Evolutionary conservation across 2,888 invertebrate species (phyloP), one percentile per base, ranked within the genome.

Genomic region (Dicyrtomina minuta): DNA sequence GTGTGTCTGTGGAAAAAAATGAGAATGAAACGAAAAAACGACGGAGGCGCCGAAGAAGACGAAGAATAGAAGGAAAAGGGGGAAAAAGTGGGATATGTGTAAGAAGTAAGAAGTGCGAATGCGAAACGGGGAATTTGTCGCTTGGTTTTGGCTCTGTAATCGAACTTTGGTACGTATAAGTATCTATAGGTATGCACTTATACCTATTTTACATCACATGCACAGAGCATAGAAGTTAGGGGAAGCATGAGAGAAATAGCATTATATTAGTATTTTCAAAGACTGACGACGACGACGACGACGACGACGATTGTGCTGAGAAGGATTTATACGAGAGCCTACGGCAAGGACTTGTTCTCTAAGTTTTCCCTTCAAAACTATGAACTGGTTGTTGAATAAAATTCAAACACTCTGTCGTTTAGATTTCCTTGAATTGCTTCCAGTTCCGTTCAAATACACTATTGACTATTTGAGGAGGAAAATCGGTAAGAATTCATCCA

Each of bases 381-480:
- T 58, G 55, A 55, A 41, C 58, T 58, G 33, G 33, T 33, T 33
- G 33, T 33, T 33, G 41, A 33, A 58, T 58, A 58, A 58, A 58
- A 41, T 27, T 5, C 17, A 17, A 41, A 17, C 8, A 2, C 20
- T 5, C 53, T 20, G 53, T 26, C 46, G 44, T 60, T 43, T 60
- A 60, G 26, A 22, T 44, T 59, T 26, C 41, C 41, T 58, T 33
- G 39, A 58, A 41, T 41, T 26, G 49, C 49, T 62, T 62, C 62
- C 62, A 62, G 46, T 46, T 56, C 33, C 56, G 33, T 33, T 20
- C 46, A 46, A 17, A 13, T n/a, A 39, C 15, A 26, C 55, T 27
- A 55, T 56, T 61, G 24, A 43, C 44, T 61, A 60, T 43, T 60
- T 60, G 60, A 60, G 60, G 44, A 60, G 17, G 60, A 22, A 41